These are phyloP conservation scores for Seriola aureovittata DNA, from an alignment of 2,113 vertebrate species.

Conservation along the genomic window DNA sequence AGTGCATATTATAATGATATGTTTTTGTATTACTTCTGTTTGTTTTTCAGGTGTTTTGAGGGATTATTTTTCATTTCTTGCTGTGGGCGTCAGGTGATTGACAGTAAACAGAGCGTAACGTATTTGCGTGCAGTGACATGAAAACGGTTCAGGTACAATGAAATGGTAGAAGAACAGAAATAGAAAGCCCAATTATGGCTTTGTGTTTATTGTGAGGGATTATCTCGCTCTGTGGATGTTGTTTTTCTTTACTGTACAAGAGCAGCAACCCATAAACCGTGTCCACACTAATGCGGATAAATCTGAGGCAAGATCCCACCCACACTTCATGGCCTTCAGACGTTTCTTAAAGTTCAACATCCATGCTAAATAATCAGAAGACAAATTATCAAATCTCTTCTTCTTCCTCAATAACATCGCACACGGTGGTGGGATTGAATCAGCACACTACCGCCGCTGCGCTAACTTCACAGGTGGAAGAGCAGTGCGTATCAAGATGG, in stretches of 20 bases:
- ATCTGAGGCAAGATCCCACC: slow-evolving; percentile 22
- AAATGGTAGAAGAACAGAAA: slow-evolving; percentile 29
- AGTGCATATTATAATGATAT: neutral
- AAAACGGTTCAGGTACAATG: slow-evolving; percentile 27
- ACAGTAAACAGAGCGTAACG: slow-evolving; percentile 44
- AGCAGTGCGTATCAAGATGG: no score
- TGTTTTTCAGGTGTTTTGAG: slow-evolving; percentile 17
- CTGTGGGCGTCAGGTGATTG: slow-evolving; percentile 16
- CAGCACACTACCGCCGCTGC: neutral
- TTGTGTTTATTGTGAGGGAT: slow-evolving; percentile 55
- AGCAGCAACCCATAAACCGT: neutral
- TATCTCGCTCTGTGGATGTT: slow-evolving; percentile 37
- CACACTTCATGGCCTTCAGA: slow-evolving; percentile 1
- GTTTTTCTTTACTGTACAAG: slow-evolving; percentile 5
- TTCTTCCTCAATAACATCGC: neutral
- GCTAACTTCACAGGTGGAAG: no score
- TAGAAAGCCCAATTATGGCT: slow-evolving; percentile 45
- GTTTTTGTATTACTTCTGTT: neutral
- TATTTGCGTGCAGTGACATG: slow-evolving; percentile 15
- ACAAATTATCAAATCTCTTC: neutral
- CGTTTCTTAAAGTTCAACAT: slow-evolving; percentile 13
- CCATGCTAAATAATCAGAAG: slow-evolving; percentile 1
- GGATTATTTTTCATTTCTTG: slow-evolving; percentile 34
- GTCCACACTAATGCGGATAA: slow-evolving; percentile 8
- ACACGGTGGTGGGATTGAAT: neutral